Evolutionary conservation across 2,113 vertebrate genomes (phyloP), one percentile per base, ranked within the genome.

Genomic region (Myotis lucifugus): DNA sequence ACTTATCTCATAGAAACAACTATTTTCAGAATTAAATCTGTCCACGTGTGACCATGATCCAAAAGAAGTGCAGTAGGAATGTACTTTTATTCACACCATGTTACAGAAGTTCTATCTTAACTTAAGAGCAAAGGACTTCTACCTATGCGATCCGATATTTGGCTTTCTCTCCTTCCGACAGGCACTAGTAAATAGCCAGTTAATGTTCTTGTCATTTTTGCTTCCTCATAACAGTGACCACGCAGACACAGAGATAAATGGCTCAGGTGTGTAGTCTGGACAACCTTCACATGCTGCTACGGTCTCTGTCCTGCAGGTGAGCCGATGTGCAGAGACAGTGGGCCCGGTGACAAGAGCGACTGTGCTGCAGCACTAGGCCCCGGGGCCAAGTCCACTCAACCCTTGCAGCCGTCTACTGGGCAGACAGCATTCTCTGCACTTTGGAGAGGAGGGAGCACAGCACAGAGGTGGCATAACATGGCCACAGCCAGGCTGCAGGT

Each of bases 331-430:
- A 46, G 59, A 29, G 46, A 37, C 27, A 67, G n/a, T 1, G 48
- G 25, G 21, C 12, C 46, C n/a, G 48, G 5, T 8, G 34, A 29
- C 10, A 40, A 66, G 15, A n/a, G 84, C 59, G 54, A n/a, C 42
- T 32, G 6, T 27, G 21, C 6, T 0, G 6, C 7, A 12, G 79
- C 3, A 1, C 46, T 23, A 19, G 2, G 19, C 14, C 0, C 1
- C 3, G 2, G 8, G 3, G 18, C 69, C 0, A 3, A 18, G 21
- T 59, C 59, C 54, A 10, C 78, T 66, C 66, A 32, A n/a, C 52
- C 73, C 42, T 14, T 29, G 34, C 19, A 61, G 34, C 3, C 9
- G 15, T 6, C 14, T n/a, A 5, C 2, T 17, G 79, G 14, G 32
- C 1, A 7, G 1, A 52, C 3, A 2, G 42, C 37, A 29, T 13